Evolutionary conservation across 2,888 invertebrate species (phyloP), one percentile per base, ranked within the genome.

Genomic region (Parapristionchus giblindavisi): DNA sequence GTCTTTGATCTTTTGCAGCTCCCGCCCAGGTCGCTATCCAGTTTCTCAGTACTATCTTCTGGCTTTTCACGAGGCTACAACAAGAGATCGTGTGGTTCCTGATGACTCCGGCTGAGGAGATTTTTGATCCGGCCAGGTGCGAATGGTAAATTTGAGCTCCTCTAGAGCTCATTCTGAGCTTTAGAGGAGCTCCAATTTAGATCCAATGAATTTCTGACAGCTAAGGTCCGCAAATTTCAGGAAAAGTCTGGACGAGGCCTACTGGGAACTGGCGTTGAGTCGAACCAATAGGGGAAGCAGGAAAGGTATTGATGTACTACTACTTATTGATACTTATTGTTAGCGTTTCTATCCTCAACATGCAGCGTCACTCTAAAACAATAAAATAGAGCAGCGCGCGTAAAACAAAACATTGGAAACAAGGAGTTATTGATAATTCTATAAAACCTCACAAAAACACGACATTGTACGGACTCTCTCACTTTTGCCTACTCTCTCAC

Each of bases 71-170:
- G 17, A 66, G 76, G 6, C 54, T 79, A 1, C 80, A 81, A 54
- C 72, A 79, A 32, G 80, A 80, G 21, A 70, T 81, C 21, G 79
- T 82, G 61, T 79, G 82, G 56, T 84, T 84, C 76, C 76, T 84
- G 4, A 75, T 79, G 27, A 80, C 80, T 65, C 84, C 84, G 0
- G 83, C 81, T 14, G 79, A 81, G 51, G 79, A 84, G 8, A 32
- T 11, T n/a, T n/a, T n/a, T n/a, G n/a, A n/a, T n/a, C n/a, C n/a
- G n/a, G n/a, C n/a, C n/a, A n/a, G n/a, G n/a, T 48, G 38, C 14
- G 48, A 71, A 60, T 61, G 73, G 61, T 68, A 21, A 34, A n/a
- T n/a, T n/a, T n/a, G 5, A 52, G 11, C n/a, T 52, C 4, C 52
- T 14, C n/a, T 43, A 43, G 8, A 14, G 43, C 8, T 8, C 43